Evolutionary conservation across 2,888 invertebrate species (phyloP), one percentile per base, ranked within the genome.

Genomic region (Leptopilina syphax): DNA sequence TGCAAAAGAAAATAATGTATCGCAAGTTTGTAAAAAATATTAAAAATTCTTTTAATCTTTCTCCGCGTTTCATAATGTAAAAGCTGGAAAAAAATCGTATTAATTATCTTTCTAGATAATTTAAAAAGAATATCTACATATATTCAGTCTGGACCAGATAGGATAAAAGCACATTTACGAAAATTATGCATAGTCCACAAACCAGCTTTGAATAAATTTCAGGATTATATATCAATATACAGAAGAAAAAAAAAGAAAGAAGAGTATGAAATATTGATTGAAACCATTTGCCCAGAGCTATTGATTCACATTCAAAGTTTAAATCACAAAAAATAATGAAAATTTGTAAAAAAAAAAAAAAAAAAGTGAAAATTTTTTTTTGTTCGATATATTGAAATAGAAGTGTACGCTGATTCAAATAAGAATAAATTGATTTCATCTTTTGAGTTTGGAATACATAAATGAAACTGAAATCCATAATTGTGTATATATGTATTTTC

Each of bases 171-270:
- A 63, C n/a, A 63, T 63, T 63, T 63, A 8, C 60, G 63, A 63
- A 24, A 63, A 63, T 63, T 63, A 63, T 63, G 63, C 60, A 60
- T 18, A 60, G 18, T 63, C 63, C 24, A 63, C 24, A n/a, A 57
- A 60, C 13, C 13, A n/a, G 57, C n/a, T 18, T 60, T 60, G 60
- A 60, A 60, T 60, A 60, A 60, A 60, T 60, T 60, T 60, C 63
- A 63, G 18, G 9, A 63, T 9, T 18, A 9, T 18, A 24, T 63
- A 7, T 60, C n/a, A 60, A 27, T 8, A 44, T 44, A 44, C 1
- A 44, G 8, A 44, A 44, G 8, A 63, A 8, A 63, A 24, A 24
- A 63, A 24, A 18, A 63, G 6, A 24, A 60, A 18, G 8, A 60
- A 18, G 5, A 60, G 7, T 1, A 60, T 63, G n/a, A 63, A 63